A percentile compares a stretch with the other conserved stretches of the same genome.
Conservation (phyloP, 2,888 invertebrate genomes). For the Drosophila crucigera region DNA sequence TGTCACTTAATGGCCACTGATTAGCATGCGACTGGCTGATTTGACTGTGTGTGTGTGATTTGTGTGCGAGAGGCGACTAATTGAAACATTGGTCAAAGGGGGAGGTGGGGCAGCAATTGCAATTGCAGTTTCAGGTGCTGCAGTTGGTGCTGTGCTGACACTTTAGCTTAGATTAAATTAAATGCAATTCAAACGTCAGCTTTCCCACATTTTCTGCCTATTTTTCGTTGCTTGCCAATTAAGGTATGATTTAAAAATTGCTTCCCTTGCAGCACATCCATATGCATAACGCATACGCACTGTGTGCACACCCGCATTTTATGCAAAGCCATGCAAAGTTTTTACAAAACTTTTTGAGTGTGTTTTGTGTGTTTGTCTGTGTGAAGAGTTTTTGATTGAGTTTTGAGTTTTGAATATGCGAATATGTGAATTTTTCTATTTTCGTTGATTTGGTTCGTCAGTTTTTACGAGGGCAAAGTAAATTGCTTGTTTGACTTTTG, state of each 20-base stretch:
- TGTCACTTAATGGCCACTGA: conserved; percentile 68
- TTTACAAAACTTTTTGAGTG: conserved; percentile 39
- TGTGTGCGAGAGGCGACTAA: conserved; percentile 35
- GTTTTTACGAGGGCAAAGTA: conserved; percentile 35
- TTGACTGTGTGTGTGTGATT: conserved; percentile 8
- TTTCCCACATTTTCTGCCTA: conserved; percentile 8
- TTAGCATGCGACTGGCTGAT: conserved; percentile 59
- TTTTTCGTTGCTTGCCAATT: conserved; percentile 11
- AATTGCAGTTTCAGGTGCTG: conserved; percentile 5
- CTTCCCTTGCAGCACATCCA: conserved; percentile 23
- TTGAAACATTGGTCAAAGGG: conserved; percentile 59
- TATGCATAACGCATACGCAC: conserved; percentile 40
- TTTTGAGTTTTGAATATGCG: conserved; percentile 38
- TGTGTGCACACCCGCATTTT: conserved; percentile 6
- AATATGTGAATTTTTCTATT: background rate
- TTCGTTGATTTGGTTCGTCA: conserved; percentile 45
- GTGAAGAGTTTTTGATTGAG: conserved; percentile 73
- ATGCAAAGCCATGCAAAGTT: conserved; percentile 51
- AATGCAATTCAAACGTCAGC: conserved; percentile 41
- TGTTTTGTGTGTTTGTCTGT: conserved; percentile 30
- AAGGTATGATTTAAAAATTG: conserved; percentile 38
- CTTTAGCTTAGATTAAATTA: conserved; percentile 40
- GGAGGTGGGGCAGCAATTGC: background rate
- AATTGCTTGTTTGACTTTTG: conserved; percentile 48
- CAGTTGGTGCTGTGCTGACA: conserved; percentile 34